A percentile compares a stretch with the other conserved stretches of the same genome.
These are phyloP conservation scores for Lycodopsis pacificus DNA, from an alignment of 2,797 vertebrate species.

Conservation along the genomic window DNA sequence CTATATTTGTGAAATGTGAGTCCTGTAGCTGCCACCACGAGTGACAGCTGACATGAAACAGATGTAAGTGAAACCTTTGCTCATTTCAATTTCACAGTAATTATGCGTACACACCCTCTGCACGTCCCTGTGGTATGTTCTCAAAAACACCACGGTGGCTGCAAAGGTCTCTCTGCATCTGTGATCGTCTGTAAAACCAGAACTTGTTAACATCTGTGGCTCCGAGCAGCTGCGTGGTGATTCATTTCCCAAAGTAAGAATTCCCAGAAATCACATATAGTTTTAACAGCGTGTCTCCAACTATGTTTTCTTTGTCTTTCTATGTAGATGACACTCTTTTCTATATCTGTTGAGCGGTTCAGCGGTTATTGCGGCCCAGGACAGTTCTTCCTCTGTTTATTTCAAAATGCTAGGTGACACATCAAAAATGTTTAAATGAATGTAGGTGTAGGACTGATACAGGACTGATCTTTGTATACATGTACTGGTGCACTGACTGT, in stretches of 20 bases:
- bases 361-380: neutral
- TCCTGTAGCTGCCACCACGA: neutral
- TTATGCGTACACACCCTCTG: neutral
- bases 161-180: slow-evolving; percentile 1
- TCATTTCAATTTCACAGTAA: neutral
- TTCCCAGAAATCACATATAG: neutral
- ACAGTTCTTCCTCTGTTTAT: neutral
- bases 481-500: neutral
- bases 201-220: neutral
- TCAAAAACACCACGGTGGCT: neutral
- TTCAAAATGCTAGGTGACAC: neutral
- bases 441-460: neutral
- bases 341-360: neutral
- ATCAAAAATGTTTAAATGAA: neutral
- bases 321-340: neutral
- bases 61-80: slow-evolving; percentile 6
- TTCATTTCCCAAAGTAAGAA: neutral
- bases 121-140: neutral
- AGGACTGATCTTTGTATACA: too few relatives aligned
- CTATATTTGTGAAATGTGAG: neutral
- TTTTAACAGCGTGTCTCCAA: neutral
- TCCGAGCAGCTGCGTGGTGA: neutral
- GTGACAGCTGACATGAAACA: slow-evolving; percentile 7
- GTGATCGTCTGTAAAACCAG: neutral
- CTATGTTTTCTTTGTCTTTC: neutral